These are phyloP conservation scores for Epinephelus coioides DNA, from an alignment of 2,797 vertebrate species.

Conservation along the genomic window DNA sequence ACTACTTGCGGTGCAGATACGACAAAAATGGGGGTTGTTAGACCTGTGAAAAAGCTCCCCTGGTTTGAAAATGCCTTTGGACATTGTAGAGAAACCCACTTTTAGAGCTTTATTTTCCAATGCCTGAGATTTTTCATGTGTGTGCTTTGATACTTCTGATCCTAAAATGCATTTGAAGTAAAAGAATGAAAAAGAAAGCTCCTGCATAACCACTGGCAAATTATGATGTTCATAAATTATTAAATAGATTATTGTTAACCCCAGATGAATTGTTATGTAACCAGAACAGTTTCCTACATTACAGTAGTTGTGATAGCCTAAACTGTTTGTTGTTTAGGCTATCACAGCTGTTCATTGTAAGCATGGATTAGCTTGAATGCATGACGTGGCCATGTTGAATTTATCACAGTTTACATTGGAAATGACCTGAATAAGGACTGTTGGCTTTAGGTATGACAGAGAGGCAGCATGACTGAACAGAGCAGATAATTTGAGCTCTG, in stretches of 20 bases:
- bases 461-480: neutral
- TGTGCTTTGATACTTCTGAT: neutral
- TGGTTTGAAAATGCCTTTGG: too few species aligned
- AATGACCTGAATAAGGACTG: slow-evolving; percentile 7
- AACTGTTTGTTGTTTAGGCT: slow-evolving; percentile 26
- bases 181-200: neutral
- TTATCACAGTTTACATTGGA: slow-evolving; percentile 7
- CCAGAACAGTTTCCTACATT: neutral
- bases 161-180: neutral
- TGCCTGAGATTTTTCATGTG: neutral
- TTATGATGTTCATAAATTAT: slow-evolving; percentile 16
- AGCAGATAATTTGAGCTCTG: neutral
- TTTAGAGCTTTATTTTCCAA: slow-evolving; percentile 2
- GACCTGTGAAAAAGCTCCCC: too few species aligned
- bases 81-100: neutral
- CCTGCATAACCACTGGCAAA: neutral
- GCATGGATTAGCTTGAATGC: slow-evolving; percentile 7
- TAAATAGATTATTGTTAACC: slow-evolving; percentile 11
- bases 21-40: too few species aligned
- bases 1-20: too few species aligned
- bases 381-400: neutral
- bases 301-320: neutral
- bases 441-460: neutral
- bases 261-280: slow-evolving; percentile 40
- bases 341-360: neutral